Evolutionary conservation across 92 coral and sea anemone genomes (phyloP).

Genomic region (Palythoa caribaeorum): DNA sequence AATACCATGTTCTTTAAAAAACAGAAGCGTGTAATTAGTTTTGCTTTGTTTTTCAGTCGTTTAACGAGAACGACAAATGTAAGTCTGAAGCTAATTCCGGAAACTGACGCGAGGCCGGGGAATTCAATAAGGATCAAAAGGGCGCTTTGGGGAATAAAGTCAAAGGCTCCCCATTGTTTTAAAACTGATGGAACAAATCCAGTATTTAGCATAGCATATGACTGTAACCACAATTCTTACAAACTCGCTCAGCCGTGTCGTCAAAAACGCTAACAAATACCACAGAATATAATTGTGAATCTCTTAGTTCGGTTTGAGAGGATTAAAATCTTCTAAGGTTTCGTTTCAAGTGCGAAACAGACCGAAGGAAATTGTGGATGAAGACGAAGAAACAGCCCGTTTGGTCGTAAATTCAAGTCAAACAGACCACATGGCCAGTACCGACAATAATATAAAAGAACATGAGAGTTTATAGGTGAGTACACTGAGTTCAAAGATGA

Average conservation of each 20-base stretch:
- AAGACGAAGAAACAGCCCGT: neutral
- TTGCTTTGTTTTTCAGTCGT: neutral
- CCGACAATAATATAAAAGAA: neutral
- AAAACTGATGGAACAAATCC: conserved; percentile 2
- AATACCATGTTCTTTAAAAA: neutral
- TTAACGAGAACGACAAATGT: too few species aligned
- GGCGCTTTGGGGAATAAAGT: neutral
- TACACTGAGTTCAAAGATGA: too few species aligned
- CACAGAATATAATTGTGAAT: neutral
- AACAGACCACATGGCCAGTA: neutral
- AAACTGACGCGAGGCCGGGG: neutral
- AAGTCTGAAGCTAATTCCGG: neutral
- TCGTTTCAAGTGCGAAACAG: neutral
- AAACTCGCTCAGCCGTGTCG: neutral
- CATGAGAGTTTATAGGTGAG: neutral
- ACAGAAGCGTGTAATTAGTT: neutral
- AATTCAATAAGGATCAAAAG: neutral
- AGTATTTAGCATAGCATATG: neutral
- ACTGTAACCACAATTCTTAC: neutral
- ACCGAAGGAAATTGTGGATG: neutral
- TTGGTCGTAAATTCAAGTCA: neutral
- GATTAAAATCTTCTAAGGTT: neutral
- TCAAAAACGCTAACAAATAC: neutral
- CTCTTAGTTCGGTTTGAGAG: neutral
- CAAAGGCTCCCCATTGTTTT: neutral